Evolutionary conservation across 2,113 vertebrate species (phyloP).

Genomic region (Chlorodrepanis virens): DNA sequence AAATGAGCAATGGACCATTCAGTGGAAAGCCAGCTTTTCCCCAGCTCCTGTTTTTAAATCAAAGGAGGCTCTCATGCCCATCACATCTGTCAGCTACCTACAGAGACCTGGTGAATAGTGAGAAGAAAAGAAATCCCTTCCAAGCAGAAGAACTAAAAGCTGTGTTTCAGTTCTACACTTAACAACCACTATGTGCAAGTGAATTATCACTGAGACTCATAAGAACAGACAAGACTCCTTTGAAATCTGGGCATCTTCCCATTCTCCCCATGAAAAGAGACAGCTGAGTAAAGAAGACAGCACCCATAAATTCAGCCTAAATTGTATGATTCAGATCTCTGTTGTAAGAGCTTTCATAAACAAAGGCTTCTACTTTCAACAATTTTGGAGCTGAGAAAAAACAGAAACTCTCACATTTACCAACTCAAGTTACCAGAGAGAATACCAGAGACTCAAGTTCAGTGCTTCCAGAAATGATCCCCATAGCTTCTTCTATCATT

Average conservation of each 20-base stretch:
- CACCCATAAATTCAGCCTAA: constrained; percentile 38
- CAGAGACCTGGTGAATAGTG: neutral
- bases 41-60: neutral
- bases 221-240: neutral
- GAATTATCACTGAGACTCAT: neutral
- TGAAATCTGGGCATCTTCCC: constrained; percentile 49
- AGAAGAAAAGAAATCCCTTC: neutral
- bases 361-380: constrained; percentile 42
- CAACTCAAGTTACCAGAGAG: neutral
- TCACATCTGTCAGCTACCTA: neutral
- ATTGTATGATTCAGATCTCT: constrained; percentile 48
- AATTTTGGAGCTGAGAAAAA: constrained; percentile 43
- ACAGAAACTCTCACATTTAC: constrained; percentile 39
- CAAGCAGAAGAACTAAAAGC: neutral
- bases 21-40: neutral
- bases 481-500: neutral
- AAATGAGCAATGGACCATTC: neutral
- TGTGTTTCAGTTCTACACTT: neutral
- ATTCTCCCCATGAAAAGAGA: constrained; percentile 26
- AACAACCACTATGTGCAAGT: neutral
- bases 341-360: constrained; percentile 57
- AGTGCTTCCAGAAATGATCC: neutral
- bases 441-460: neutral
- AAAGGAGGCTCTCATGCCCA: neutral
- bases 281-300: constrained; percentile 38